These are phyloP conservation scores for Toxonevra muliebris DNA, from an alignment of 2,888 invertebrate species.

Conservation along the genomic window DNA sequence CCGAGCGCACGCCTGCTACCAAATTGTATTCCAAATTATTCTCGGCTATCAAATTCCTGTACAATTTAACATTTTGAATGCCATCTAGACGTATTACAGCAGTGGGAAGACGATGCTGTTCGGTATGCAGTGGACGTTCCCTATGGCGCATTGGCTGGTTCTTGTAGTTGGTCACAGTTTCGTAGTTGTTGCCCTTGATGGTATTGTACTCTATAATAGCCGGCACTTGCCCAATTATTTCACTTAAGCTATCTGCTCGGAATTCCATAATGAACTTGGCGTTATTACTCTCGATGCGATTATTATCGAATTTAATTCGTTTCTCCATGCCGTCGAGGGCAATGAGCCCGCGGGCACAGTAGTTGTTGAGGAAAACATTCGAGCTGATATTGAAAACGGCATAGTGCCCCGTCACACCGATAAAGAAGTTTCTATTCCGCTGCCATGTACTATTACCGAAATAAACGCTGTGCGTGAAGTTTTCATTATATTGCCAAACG, in stretches of 20 bases:
- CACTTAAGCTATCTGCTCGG: conserved; percentile 89
- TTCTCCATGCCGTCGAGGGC: conserved; percentile 96
- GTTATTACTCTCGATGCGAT: conserved; percentile 80
- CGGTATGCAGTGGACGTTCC: conserved; percentile 43
- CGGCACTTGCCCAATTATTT: conserved; percentile 85
- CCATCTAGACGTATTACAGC: conserved; percentile 93
- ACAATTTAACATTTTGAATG: conserved; percentile 91
- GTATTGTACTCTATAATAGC: conserved; percentile 83
- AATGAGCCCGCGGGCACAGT: conserved; percentile 82
- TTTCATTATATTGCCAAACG: conserved; percentile 95
- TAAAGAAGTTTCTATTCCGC: conserved; percentile 84
- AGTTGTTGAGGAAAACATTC: conserved; percentile 86
- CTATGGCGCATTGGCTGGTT: conserved; percentile 38
- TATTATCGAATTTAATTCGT: conserved; percentile 83
- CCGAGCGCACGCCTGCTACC: conserved; percentile 90
- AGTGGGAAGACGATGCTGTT: conserved; percentile 67
- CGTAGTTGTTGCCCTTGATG: conserved; percentile 75
- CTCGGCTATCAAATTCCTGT: conserved; percentile 86
- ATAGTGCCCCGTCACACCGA: conserved; percentile 92
- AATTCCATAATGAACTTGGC: conserved; percentile 89
- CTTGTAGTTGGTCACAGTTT: conserved; percentile 50
- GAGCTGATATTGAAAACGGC: conserved; percentile 86
- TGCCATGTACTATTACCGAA: conserved; percentile 89
- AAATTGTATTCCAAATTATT: conserved; percentile 89
- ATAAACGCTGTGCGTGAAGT: conserved; percentile 89